Evolutionary conservation across 2,888 invertebrate species (phyloP).

Genomic region (Linnaemya tessellans): DNA sequence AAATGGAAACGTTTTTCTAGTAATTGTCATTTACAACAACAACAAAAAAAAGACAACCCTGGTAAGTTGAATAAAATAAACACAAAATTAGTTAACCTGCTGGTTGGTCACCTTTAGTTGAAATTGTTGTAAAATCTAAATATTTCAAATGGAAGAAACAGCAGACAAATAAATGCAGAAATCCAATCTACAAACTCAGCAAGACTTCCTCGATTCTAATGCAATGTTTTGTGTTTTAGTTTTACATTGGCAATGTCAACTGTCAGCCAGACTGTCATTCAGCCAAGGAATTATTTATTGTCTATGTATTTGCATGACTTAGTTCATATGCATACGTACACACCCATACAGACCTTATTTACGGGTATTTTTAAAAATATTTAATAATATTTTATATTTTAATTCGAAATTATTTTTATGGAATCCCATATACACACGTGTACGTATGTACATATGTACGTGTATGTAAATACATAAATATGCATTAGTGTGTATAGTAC

Average conservation of each 20-base stretch:
- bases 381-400: background rate
- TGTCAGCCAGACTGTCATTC: constrained; percentile 6
- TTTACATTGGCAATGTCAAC: constrained; percentile 58
- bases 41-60: constrained; percentile 51
- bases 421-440: no score
- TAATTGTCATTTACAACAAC: background rate
- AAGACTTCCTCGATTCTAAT: constrained; percentile 71
- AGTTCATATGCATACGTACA: background rate
- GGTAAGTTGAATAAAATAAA: constrained; percentile 36
- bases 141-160: background rate
- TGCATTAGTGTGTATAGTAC: background rate
- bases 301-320: background rate
- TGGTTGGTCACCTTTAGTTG: constrained; percentile 58
- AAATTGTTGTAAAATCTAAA: constrained; percentile 46
- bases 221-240: constrained; percentile 26
- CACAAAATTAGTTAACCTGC: constrained; percentile 61
- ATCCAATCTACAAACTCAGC: constrained; percentile 60
- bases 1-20: constrained; percentile 40
- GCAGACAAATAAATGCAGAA: constrained; percentile 23
- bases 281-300: constrained; percentile 41
- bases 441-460: no score
- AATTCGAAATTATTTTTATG: background rate
- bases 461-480: background rate
- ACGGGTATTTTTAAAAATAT: constrained; percentile 4
- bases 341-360: background rate